A percentile compares a stretch with the other conserved stretches of the same genome.
These are phyloP conservation scores for Psettodes erumei DNA, from an alignment of 2,113 vertebrate species.

Conservation along the genomic window DNA sequence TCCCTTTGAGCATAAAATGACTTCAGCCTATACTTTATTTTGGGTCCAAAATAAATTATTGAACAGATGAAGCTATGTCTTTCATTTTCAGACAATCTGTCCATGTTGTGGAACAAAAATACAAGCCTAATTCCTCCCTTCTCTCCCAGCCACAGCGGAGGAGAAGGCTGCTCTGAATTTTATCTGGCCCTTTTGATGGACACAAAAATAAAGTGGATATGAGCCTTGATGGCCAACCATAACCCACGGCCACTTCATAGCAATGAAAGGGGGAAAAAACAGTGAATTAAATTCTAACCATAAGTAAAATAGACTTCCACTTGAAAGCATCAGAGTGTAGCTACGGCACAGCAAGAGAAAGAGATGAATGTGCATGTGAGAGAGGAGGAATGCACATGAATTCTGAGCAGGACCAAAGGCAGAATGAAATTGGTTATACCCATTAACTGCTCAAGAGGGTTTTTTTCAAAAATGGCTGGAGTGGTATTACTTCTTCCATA, in stretches of 20 bases:
- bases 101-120: slow-evolving; percentile 63
- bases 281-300: slow-evolving; percentile 75
- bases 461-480: slow-evolving; percentile 56
- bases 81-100: slow-evolving; percentile 74
- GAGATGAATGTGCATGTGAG: slow-evolving; percentile 62
- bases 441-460: slow-evolving; percentile 64
- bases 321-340: slow-evolving; percentile 68
- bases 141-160: slow-evolving; percentile 25
- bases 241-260: slow-evolving; percentile 65
- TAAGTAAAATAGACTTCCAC: slow-evolving; percentile 80
- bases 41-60: slow-evolving; percentile 77
- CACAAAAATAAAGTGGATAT: slow-evolving; percentile 70
- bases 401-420: slow-evolving; percentile 63
- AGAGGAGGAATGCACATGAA: slow-evolving; percentile 66
- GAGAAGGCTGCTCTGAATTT: slow-evolving; percentile 49
- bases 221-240: slow-evolving; percentile 68
- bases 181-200: slow-evolving; percentile 62
- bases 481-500: slow-evolving; percentile 56
- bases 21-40: slow-evolving; percentile 74
- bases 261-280: slow-evolving; percentile 57
- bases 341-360: slow-evolving; percentile 59
- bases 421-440: slow-evolving; percentile 67
- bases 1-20: slow-evolving; percentile 73
- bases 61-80: slow-evolving; percentile 62
- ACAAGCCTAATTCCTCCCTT: slow-evolving; percentile 41